These are phyloP conservation scores for Balaeniceps rex DNA, from an alignment of 2,113 vertebrate genomes.

Conservation along the genomic window DNA sequence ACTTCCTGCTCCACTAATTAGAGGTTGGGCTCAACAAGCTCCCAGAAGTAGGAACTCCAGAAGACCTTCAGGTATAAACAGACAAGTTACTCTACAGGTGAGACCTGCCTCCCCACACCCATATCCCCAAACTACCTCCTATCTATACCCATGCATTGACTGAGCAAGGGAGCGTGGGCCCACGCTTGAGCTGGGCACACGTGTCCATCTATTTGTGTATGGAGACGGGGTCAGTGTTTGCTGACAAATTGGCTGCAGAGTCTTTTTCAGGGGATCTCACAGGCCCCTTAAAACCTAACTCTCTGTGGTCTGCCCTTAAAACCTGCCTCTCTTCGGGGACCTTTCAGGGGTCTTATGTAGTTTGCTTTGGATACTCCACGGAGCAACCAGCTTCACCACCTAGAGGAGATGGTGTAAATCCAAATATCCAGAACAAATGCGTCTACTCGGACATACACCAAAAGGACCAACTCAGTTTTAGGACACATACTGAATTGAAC, in stretches of 20 bases:
- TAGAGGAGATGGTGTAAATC: not conserved
- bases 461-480: not conserved
- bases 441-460: accelerated
- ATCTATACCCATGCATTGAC: not conserved
- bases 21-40: not conserved
- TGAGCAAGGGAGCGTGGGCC: not conserved
- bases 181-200: not conserved
- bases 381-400: not conserved
- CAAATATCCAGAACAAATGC: not conserved
- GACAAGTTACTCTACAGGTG: not conserved
- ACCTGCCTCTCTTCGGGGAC: not conserved
- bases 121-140: not conserved
- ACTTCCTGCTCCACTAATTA: not conserved
- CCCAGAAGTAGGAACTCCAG: not conserved
- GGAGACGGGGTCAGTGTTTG: not conserved
- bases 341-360: accelerated
- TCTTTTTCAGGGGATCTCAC: not conserved
- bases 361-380: not conserved
- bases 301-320: not conserved
- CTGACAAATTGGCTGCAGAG: not conserved
- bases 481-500: not conserved
- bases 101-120: not conserved
- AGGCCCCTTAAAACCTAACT: not conserved
- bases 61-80: not conserved
- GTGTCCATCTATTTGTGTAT: not conserved